phyloP scores from a whole-genome alignment of 1,140 invertebrate genomes.

The Matsumurasca onukii region DNA sequence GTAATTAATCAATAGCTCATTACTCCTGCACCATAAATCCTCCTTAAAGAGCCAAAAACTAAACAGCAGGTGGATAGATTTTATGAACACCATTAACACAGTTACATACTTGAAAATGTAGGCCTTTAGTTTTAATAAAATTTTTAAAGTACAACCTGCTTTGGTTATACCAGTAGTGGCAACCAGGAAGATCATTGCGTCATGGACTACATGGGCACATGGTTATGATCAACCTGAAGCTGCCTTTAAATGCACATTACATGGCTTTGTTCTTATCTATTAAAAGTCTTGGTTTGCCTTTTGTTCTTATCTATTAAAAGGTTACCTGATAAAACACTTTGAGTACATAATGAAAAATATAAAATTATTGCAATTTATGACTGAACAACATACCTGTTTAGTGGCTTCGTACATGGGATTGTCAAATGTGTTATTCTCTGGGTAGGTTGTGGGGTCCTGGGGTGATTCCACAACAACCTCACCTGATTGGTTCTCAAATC shows the following conservation, averaged over 20 bases:
- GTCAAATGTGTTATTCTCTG: slow-evolving; percentile 13
- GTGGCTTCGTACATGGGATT: slow-evolving; percentile 29
- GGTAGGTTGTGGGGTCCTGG: neutral
- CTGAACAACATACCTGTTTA: slow-evolving; percentile 13
- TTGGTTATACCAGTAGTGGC: no score
- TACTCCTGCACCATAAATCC: no score
- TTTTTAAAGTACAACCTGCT: no score
- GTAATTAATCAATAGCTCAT: no score
- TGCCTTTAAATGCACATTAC: no score
- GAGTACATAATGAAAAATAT: neutral
- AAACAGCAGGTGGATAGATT: no score
- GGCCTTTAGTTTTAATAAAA: no score
- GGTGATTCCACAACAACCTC: slow-evolving; percentile 13
- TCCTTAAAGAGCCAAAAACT: no score
- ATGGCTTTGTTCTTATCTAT: no score
- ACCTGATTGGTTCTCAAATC: slow-evolving; percentile 26
- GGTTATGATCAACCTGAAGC: neutral
- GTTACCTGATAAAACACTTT: neutral
- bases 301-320: neutral
- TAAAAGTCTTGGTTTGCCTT: no score
- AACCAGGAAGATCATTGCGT: neutral
- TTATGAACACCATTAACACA: no score
- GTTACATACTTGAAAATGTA: no score
- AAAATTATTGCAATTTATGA: neutral
- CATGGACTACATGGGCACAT: neutral